phyloP scores from a whole-genome alignment of 2,888 invertebrate species.

The Drosophila picticornis region DNA sequence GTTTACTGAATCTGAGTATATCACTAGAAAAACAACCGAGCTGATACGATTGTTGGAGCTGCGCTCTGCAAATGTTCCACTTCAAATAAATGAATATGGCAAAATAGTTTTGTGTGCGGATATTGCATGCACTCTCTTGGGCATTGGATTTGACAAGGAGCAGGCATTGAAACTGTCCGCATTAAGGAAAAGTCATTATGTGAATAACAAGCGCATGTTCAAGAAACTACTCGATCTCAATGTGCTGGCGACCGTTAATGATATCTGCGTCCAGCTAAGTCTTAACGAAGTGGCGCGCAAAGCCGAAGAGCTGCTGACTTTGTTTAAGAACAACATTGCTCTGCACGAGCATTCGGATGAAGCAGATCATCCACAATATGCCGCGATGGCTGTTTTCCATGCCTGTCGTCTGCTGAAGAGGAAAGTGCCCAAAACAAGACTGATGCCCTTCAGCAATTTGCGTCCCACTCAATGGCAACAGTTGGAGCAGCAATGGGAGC shows the following conservation, averaged over 20 bases:
- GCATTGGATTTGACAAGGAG: constrained; percentile 87
- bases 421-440: constrained; percentile 87
- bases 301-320: constrained; percentile 86
- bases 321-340: constrained; percentile 85
- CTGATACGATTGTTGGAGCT: constrained; percentile 81
- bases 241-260: constrained; percentile 86
- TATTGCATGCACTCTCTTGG: constrained; percentile 86
- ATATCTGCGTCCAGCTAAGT: constrained; percentile 87
- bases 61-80: constrained; percentile 79
- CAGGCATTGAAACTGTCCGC: constrained; percentile 87
- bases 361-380: constrained; percentile 88
- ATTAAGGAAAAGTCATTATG: constrained; percentile 86
- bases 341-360: constrained; percentile 85
- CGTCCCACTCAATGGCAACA: constrained; percentile 88
- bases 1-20: neutral
- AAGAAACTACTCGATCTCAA: constrained; percentile 88
- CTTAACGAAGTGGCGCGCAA: constrained; percentile 85
- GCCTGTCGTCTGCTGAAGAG: constrained; percentile 88
- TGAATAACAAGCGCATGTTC: constrained; percentile 87
- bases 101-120: constrained; percentile 88
- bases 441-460: constrained; percentile 87
- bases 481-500: constrained; percentile 87
- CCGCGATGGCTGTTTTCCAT: constrained; percentile 88
- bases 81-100: constrained; percentile 87
- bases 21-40: constrained; percentile 82